Conservation (phyloP, 1,140 invertebrate genomes). For the Papilio xuthus region DNA sequence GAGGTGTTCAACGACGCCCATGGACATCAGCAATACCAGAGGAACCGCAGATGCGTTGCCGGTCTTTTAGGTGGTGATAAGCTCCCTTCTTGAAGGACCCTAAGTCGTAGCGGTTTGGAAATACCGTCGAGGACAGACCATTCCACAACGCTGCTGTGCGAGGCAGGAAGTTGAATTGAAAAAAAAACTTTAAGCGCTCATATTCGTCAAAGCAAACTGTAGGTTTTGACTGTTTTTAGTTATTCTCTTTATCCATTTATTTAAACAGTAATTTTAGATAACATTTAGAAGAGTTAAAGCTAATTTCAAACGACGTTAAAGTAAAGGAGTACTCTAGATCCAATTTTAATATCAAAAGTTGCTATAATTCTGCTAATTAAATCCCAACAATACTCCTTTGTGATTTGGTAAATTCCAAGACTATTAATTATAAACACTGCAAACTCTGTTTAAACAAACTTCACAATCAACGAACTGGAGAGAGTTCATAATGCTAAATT, state of each 20-base stretch:
- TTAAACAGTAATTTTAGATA: neutral
- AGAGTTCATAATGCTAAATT: neutral
- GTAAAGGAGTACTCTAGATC: neutral
- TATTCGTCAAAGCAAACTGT: neutral
- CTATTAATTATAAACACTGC: constrained; percentile 25
- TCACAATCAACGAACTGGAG: constrained; percentile 12
- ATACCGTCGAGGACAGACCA: too few relatives aligned
- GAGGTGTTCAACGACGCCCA: too few relatives aligned
- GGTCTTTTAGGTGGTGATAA: too few relatives aligned
- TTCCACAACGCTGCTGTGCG: too few relatives aligned
- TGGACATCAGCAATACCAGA: too few relatives aligned
- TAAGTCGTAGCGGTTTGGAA: too few relatives aligned
- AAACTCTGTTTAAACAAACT: constrained; percentile 14
- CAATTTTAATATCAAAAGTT: neutral
- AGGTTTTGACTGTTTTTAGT: neutral
- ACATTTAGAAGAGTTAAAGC: neutral
- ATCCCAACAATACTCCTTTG: constrained; percentile 10
- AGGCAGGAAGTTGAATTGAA: too few relatives aligned
- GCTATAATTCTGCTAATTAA: constrained; percentile 1
- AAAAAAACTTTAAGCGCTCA: neutral
- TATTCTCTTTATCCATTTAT: neutral
- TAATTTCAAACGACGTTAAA: neutral
- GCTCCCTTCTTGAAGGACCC: too few relatives aligned
- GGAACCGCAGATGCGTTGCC: too few relatives aligned
- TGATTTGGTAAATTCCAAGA: constrained; percentile 15